These are phyloP conservation scores for Charadrius vociferus DNA, from an alignment of 2,113 vertebrate species.

Conservation along the genomic window DNA sequence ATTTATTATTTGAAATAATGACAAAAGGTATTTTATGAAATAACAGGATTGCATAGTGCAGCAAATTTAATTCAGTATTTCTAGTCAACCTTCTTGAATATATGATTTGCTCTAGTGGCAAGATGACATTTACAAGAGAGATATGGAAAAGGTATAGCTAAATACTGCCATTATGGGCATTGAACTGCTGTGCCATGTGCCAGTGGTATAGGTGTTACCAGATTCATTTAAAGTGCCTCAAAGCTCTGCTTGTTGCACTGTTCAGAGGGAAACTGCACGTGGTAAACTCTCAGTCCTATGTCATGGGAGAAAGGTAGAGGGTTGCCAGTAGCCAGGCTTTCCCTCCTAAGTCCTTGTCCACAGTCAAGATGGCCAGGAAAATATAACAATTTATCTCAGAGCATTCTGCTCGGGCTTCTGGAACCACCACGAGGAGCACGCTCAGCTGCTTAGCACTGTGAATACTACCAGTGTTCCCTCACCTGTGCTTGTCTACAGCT, in stretches of 20 bases:
- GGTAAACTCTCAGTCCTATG: not conserved
- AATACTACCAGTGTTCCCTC: too few species aligned
- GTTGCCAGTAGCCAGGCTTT: not conserved
- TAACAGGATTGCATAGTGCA: not conserved
- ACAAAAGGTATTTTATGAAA: not conserved
- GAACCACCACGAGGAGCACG: not conserved
- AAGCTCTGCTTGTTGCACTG: not conserved
- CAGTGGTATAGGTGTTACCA: not conserved
- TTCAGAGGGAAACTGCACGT: not conserved
- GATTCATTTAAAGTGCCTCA: not conserved
- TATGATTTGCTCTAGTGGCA: not conserved
- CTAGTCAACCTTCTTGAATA: not conserved
- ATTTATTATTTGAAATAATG: slow-evolving; percentile 11
- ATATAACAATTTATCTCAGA: not conserved
- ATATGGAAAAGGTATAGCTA: not conserved
- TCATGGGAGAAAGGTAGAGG: not conserved
- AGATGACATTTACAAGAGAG: not conserved
- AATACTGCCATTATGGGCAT: not conserved
- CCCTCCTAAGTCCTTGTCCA: not conserved
- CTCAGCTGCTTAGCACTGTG: rapidly evolving
- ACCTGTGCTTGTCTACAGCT: not conserved
- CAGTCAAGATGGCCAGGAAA: not conserved
- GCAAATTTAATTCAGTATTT: not conserved
- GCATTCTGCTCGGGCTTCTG: not conserved
- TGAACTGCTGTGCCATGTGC: not conserved